These are phyloP conservation scores for Calypte anna DNA, from an alignment of 2,113 vertebrate species.

Conservation along the genomic window DNA sequence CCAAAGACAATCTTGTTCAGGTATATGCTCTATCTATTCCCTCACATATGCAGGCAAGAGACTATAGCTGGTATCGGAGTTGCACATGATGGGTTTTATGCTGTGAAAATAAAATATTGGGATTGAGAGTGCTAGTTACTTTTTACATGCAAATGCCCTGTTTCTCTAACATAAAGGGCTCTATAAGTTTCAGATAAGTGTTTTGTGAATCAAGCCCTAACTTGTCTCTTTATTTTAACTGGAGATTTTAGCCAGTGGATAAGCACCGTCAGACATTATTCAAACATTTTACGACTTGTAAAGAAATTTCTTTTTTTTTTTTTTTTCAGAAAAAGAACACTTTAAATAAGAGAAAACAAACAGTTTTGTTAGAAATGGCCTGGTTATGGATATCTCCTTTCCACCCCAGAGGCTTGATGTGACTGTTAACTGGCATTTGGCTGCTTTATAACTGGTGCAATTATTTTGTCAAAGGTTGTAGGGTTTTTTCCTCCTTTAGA, in stretches of 20 bases:
- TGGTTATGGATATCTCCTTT: conserved; percentile 28
- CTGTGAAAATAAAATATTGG: conserved; percentile 30
- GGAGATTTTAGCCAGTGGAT: neutral
- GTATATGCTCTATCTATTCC: neutral
- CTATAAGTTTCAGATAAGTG: conserved; percentile 30
- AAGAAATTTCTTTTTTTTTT: neutral
- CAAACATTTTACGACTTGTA: neutral
- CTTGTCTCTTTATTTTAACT: conserved; percentile 28
- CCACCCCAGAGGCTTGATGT: neutral
- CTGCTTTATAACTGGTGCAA: conserved; percentile 29
- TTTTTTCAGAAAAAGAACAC: neutral
- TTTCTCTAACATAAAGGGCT: conserved; percentile 43
- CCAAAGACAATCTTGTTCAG: neutral
- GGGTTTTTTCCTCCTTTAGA: neutral
- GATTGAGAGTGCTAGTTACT: conserved; percentile 37
- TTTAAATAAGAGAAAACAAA: conserved; percentile 35
- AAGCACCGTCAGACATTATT: conserved; percentile 15
- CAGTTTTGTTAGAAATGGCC: neutral
- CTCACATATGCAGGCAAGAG: neutral
- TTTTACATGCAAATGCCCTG: conserved; percentile 60
- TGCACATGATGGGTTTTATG: conserved; percentile 53
- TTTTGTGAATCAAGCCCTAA: neutral
- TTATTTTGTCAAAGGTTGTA: conserved; percentile 69
- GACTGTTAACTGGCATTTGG: conserved; percentile 11
- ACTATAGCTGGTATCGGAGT: neutral